Conservation (phyloP, 2,113 vertebrate species). For the Dasypus novemcinctus region DNA sequence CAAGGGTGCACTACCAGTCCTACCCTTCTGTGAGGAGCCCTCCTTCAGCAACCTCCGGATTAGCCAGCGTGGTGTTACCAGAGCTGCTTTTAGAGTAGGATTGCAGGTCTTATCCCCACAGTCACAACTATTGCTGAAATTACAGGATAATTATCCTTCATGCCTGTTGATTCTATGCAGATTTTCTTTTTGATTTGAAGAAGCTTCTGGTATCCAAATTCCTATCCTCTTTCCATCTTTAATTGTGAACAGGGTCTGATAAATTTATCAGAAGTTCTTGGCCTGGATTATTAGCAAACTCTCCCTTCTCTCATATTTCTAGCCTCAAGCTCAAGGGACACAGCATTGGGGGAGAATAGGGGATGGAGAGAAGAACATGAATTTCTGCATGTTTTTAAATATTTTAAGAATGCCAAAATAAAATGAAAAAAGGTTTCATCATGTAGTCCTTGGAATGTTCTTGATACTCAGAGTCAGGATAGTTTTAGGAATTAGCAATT, state of each 20-base stretch:
- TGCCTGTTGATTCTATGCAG: neutral
- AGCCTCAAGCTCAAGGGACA: neutral
- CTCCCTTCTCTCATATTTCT: neutral
- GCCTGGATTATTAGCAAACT: neutral
- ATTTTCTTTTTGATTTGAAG: neutral
- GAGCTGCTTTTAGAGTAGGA: neutral
- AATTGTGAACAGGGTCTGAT: neutral
- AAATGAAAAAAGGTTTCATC: neutral
- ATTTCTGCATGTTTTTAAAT: neutral
- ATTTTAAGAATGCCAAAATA: neutral
- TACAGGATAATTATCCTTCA: accelerated
- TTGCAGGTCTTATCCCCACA: neutral
- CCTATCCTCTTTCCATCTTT: neutral
- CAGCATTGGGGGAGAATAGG: accelerated
- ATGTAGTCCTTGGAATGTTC: neutral
- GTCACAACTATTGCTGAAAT: neutral
- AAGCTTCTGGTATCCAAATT: neutral
- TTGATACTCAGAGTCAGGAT: neutral
- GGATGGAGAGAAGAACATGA: neutral
- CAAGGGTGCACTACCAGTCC: neutral
- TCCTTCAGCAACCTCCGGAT: neutral
- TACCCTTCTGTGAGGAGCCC: no score
- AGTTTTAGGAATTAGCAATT: neutral
- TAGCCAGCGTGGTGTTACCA: neutral
- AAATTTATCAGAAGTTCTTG: neutral